Evolutionary conservation across 2,113 vertebrate species (phyloP), one percentile per base, ranked within the genome.

Genomic region (Ascaphus truei): DNA sequence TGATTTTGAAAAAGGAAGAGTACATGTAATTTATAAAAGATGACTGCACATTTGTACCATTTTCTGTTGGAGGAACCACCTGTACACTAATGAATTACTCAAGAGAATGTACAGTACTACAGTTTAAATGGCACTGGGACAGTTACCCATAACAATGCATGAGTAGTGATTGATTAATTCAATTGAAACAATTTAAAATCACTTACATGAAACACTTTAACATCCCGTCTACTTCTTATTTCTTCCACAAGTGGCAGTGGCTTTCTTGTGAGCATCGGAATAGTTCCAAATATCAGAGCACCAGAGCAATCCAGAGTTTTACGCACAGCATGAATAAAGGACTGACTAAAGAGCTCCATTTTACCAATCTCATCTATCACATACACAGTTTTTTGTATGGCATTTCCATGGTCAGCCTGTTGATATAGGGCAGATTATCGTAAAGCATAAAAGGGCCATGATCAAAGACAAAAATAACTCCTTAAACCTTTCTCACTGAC

Each of bases 321-420:
- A 57, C 75, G 90, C 76, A 96, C 93, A 2, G 85, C 89, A 12
- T 83, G 90, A 76, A 93, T 89, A 80, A 99, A 99, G 1, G 90
- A 57, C 78, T 93, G 92, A 68, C 97, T 99, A 83, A 96, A 96
- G 60, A 98, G 93, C 53, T 99, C 96, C 97, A 98, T 99, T 81
- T 96, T 99, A 27, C 97, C 95, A 3, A 98, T 89, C 85, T 99
- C 96, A 22, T 99, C 95, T 1, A 98, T 90, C 76, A 98, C 67
- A 26, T 93, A 97, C 16, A 97, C 85, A 51, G 74, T 88, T 69
- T 73, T 86, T 57, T 76, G 74, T 16, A 75, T 47, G n/a, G 73
- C 76, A 0, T 60, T 62, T 8, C 67, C 48, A 8, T 61, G 52
- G 41, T 72, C 81, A 1, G 79, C 71, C 96, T 98, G 82, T 25